phyloP scores from a whole-genome alignment of 2,113 vertebrate species.

The Aleadryas rufinucha region DNA sequence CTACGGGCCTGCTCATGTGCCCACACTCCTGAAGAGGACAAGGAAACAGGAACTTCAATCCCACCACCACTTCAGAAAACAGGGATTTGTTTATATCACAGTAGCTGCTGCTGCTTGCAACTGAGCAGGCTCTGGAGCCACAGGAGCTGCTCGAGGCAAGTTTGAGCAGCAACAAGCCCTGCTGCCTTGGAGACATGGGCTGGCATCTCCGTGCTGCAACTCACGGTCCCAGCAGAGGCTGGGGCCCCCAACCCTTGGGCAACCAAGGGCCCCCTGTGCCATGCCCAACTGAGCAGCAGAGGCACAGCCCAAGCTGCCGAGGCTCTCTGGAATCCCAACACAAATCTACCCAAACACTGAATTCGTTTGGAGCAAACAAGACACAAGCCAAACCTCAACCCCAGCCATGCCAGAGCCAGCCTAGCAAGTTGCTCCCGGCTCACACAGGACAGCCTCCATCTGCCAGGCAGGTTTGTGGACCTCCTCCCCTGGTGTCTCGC shows the following conservation, averaged over 20 bases:
- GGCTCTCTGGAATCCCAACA: neutral
- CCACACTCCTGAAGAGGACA: neutral
- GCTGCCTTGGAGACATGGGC: neutral
- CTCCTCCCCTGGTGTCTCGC: neutral
- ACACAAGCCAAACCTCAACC: neutral
- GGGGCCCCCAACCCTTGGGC: neutral
- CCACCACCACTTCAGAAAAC: neutral
- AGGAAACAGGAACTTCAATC: neutral
- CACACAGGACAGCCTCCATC: neutral
- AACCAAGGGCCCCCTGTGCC: accelerated
- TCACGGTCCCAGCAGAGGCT: neutral
- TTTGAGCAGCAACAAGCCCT: neutral
- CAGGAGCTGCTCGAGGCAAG: neutral
- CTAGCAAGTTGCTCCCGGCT: neutral
- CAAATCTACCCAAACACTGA: neutral
- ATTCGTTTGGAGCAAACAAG: neutral
- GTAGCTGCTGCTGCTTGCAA: neutral
- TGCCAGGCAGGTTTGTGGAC: neutral
- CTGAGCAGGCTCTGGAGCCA: neutral
- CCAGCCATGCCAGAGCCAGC: neutral
- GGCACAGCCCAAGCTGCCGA: neutral
- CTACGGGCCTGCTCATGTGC: accelerated
- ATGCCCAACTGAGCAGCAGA: accelerated
- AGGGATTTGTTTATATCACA: neutral
- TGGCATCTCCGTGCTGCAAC: neutral